Evolutionary conservation across 1,140 invertebrate genomes (phyloP).

Genomic region (Drosophila truncata): DNA sequence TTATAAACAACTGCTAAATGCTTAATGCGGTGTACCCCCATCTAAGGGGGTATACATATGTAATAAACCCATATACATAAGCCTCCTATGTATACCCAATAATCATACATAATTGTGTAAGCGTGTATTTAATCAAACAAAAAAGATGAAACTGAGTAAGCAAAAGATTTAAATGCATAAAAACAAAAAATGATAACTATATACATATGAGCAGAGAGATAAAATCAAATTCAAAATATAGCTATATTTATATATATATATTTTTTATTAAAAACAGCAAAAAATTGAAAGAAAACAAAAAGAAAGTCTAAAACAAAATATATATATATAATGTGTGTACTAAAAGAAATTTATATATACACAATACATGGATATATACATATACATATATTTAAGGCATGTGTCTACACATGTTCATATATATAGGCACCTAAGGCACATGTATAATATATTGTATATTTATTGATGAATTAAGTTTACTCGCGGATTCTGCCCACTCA

Average conservation of each 20-base stretch:
- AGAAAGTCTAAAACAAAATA: conserved; percentile 56
- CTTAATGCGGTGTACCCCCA: conserved; percentile 24
- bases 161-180: conserved; percentile 61
- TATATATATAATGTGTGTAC: conserved; percentile 67
- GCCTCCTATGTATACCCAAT: conserved; percentile 44
- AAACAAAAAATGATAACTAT: conserved; percentile 71
- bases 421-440: conserved; percentile 61
- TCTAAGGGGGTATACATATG: conserved; percentile 14
- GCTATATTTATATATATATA: conserved; percentile 82
- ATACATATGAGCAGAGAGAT: conserved; percentile 82
- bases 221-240: conserved; percentile 81
- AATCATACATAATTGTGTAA: conserved; percentile 46
- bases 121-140: conserved; percentile 45
- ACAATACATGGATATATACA: conserved; percentile 60
- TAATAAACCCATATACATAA: conserved; percentile 28
- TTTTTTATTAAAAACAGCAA: conserved; percentile 74
- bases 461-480: conserved; percentile 62
- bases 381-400: conserved; percentile 41
- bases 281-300: conserved; percentile 27
- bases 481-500: conserved; percentile 35
- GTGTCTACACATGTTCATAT: conserved; percentile 72
- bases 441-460: conserved; percentile 76
- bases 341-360: conserved; percentile 72
- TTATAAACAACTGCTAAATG: conserved; percentile 23
- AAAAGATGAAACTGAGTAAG: conserved; percentile 52